Conservation (phyloP, 2,888 invertebrate species). For the Itoplectis maculator region DNA sequence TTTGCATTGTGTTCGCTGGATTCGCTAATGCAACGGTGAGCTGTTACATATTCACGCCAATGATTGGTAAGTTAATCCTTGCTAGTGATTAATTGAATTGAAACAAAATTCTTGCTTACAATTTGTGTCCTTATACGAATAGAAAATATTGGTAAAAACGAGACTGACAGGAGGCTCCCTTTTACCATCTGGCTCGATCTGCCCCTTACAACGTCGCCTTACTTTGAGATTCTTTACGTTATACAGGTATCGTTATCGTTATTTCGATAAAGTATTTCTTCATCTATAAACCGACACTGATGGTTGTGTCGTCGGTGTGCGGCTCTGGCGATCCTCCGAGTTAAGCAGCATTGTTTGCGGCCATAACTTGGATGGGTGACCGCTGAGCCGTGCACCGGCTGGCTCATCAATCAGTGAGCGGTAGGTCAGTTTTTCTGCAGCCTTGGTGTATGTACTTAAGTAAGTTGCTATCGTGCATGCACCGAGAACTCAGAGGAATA, state of each 20-base stretch:
- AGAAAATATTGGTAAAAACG: conserved; percentile 70
- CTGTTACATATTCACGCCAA: conserved; percentile 63
- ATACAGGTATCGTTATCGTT: conserved; percentile 67
- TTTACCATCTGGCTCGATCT: conserved; percentile 72
- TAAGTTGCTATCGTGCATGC: no score
- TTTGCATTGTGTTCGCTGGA: conserved; percentile 55
- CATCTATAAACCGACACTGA: no score
- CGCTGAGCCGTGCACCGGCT: no score
- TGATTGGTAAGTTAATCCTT: conserved; percentile 61
- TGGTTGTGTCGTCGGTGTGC: no score
- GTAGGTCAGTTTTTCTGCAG: no score
- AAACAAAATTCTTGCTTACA: not conserved
- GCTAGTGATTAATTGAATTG: not conserved
- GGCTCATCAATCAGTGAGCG: no score
- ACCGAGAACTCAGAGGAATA: no score
- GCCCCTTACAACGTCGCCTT: conserved; percentile 69
- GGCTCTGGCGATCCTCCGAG: no score
- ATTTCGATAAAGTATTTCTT: no score
- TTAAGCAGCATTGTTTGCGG: no score
- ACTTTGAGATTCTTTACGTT: conserved; percentile 70
- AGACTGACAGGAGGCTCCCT: conserved; percentile 72
- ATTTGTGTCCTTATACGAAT: not conserved
- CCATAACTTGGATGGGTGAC: no score
- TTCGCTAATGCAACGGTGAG: conserved; percentile 64
- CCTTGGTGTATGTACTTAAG: no score